A percentile compares a stretch with the other conserved stretches of the same genome.
These are phyloP conservation scores for Morinoia aosen DNA, from an alignment of 2,888 invertebrate genomes.

Conservation along the genomic window DNA sequence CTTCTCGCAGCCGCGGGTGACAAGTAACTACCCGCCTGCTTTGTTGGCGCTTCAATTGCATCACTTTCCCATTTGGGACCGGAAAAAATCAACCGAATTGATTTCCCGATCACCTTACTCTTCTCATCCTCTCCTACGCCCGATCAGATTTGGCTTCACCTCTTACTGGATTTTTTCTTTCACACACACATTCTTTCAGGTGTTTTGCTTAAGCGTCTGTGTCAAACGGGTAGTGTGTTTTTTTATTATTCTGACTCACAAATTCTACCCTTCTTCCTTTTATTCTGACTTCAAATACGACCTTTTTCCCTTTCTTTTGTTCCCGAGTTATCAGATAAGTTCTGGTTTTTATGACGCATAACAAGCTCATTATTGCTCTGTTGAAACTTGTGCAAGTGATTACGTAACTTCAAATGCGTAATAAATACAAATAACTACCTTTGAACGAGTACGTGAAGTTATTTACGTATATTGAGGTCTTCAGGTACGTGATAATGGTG, in stretches of 20 bases:
- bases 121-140: background rate
- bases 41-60: slow-evolving; percentile 2
- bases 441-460: background rate
- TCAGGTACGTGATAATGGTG: background rate
- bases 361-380: background rate
- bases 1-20: slow-evolving; percentile 8
- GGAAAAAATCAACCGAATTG: background rate
- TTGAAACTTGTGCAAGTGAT: background rate
- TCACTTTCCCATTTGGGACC: background rate
- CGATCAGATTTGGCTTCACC: background rate
- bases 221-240: background rate
- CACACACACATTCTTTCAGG: background rate
- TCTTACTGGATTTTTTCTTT: background rate
- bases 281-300: background rate
- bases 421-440: background rate
- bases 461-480: background rate
- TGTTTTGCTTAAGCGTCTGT: background rate
- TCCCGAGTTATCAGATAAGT: background rate
- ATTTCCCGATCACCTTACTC: background rate
- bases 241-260: background rate
- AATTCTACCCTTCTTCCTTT: background rate
- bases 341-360: background rate
- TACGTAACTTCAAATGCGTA: background rate
- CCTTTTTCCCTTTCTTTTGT: background rate
- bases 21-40: background rate